phyloP scores from a whole-genome alignment of 2,113 vertebrate genomes.

The Saccopteryx leptura region DNA sequence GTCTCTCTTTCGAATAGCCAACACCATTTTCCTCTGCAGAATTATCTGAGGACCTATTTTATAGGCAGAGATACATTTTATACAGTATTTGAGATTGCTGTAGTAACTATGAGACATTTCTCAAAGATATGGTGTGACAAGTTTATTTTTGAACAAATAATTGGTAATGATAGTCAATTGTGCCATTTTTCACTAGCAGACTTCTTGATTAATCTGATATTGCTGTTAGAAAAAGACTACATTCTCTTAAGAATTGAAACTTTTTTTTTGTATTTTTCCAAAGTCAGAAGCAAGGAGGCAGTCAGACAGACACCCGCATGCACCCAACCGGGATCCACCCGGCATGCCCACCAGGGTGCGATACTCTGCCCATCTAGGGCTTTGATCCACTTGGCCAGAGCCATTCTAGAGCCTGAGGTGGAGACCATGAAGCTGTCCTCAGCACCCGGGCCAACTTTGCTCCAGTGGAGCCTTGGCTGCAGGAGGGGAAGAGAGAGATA shows the following conservation, averaged over 20 bases:
- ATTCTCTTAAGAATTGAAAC: slow-evolving; percentile 39
- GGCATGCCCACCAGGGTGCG: too few species aligned
- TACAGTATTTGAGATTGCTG: not conserved
- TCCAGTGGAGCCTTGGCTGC: too few species aligned
- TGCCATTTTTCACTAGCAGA: slow-evolving; percentile 29
- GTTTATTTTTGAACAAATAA: slow-evolving; percentile 32
- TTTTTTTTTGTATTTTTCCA: not conserved
- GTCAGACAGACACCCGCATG: too few species aligned
- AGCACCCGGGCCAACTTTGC: too few species aligned
- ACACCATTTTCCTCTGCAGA: slow-evolving; percentile 17
- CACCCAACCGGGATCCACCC: too few species aligned
- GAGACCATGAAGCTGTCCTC: too few species aligned
- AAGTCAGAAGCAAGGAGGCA: too few species aligned
- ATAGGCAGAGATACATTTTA: slow-evolving; percentile 20
- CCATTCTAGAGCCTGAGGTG: too few species aligned
- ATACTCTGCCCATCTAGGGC: too few species aligned
- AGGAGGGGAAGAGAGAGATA: too few species aligned
- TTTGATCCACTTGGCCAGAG: too few species aligned
- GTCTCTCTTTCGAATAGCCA: not conserved
- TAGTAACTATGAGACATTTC: not conserved
- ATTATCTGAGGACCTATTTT: slow-evolving; percentile 15
- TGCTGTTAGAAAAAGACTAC: slow-evolving; percentile 47
- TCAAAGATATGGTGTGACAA: slow-evolving; percentile 6
- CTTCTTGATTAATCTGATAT: slow-evolving; percentile 51
- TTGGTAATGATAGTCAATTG: slow-evolving; percentile 24